A percentile compares a stretch with the other conserved stretches of the same genome.
phyloP scores from a whole-genome alignment of 30 jellyfish, hydroid and myxozoan genomes.

The Turritopsis rubra region DNA sequence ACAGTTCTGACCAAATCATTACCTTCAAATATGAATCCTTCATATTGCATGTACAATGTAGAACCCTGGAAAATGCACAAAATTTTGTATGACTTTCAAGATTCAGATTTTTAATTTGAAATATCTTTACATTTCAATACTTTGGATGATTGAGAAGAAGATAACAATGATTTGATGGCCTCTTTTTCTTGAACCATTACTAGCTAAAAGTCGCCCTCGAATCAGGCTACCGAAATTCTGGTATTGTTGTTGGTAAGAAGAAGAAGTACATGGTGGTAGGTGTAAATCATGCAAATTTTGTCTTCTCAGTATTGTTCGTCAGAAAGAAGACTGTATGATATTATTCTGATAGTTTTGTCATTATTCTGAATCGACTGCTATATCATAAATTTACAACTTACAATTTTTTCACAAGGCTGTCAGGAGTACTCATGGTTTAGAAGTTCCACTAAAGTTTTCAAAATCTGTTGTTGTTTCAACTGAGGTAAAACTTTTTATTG shows the following conservation, averaged over 20 bases:
- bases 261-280: constrained; percentile 84
- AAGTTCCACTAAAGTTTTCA: constrained; percentile 59
- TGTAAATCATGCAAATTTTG: too few species aligned
- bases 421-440: constrained; percentile 83
- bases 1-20: not conserved
- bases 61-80: constrained; percentile 66
- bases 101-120: not conserved
- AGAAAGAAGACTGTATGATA: too few species aligned
- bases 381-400: too few species aligned
- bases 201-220: constrained; percentile 78
- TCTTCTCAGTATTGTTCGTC: too few species aligned
- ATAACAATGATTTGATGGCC: too few species aligned
- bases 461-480: constrained; percentile 58
- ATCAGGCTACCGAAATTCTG: constrained; percentile 94
- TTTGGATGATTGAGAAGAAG: too few species aligned
- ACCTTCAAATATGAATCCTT: constrained; percentile 71
- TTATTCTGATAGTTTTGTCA: too few species aligned
- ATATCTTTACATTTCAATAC: too few species aligned
- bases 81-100: constrained; percentile 29
- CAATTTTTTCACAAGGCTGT: too few species aligned
- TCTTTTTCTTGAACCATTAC: too few species aligned
- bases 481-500: constrained; percentile 48
- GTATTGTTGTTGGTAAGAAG: constrained; percentile 85
- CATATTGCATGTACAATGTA: constrained; percentile 83
- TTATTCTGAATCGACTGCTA: too few species aligned